Evolutionary conservation across 2,113 vertebrate genomes (phyloP).

Genomic region (Lota lota): DNA sequence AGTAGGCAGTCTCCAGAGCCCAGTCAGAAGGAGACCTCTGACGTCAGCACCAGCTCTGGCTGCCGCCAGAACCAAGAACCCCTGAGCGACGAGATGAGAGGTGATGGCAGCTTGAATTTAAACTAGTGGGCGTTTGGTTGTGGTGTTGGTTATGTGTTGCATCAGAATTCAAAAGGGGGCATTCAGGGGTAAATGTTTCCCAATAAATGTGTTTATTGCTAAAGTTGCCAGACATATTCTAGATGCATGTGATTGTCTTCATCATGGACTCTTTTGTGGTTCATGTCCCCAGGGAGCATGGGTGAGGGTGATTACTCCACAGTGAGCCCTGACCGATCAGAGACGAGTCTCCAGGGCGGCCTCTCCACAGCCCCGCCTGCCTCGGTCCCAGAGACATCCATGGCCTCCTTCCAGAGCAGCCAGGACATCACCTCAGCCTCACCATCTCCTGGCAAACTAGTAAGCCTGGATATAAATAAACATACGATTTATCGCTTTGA

Average conservation of each 20-base stretch:
- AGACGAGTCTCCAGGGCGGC: constrained; percentile 71
- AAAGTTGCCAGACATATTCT: background rate
- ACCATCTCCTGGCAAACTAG: constrained; percentile 68
- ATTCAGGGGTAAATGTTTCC: too few relatives aligned
- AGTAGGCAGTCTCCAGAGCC: constrained; percentile 2
- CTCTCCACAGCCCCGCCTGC: constrained; percentile 53
- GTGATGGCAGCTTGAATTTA: constrained; percentile 32
- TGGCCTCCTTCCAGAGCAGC: constrained; percentile 59
- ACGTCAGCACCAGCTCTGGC: constrained; percentile 31
- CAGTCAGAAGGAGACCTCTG: constrained; percentile 27
- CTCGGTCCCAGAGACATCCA: constrained; percentile 58
- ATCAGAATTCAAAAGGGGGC: too few relatives aligned
- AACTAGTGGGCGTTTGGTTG: too few relatives aligned
- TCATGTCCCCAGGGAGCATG: constrained; percentile 38
- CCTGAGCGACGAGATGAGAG: constrained; percentile 51
- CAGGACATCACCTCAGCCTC: constrained; percentile 77
- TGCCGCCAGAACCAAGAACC: constrained; percentile 34
- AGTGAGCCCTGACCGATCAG: constrained; percentile 74
- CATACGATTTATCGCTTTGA: background rate
- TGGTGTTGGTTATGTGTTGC: too few relatives aligned
- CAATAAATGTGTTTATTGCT: background rate
- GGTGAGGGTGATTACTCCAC: constrained; percentile 76
- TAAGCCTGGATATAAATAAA: constrained; percentile 52
- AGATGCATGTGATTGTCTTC: constrained; percentile 11
- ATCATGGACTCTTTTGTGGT: background rate